Base-by-base conservation (phyloP, 2,888 invertebrate species). In the Cactoblastis cactorum region DNA sequence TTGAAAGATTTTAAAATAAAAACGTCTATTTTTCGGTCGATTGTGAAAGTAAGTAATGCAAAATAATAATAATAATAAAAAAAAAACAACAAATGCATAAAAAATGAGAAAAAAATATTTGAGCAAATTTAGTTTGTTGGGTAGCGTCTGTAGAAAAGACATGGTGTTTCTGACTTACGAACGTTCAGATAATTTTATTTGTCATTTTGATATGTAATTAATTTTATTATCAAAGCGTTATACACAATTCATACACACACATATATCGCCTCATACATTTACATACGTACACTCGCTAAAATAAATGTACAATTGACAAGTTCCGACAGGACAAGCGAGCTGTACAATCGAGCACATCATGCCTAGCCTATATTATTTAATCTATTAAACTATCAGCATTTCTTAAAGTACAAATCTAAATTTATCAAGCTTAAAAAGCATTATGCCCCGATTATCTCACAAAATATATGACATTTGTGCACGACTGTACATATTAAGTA, bases 161-260 rank as follows among this genome's bases (percentile, higher is more conserved):
- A 73, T 74, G 67, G 54, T 50, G 49, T 51, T 54, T 45, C 33
- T 28, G 28, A 43, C 28, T 49, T 43, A 55, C 52, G 28, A 28
- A 41, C 47, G 45, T 59, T 57, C 54, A 56, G 62, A 65, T 70
- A 65, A 70, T 84, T n/a, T 43, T 84, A 86, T 86, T 86, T 88
- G 86, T 87, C 86, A 69, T 67, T 65, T 66, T 87, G 87, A 88
- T 87, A 88, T 88, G 87, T 86, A 71, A 62, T 69, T 74, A 37
- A 65, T 61, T n/a, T n/a, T 55, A 49, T 49, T 49, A 49, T 71
- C 61, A 61, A 80, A 81, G 74, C 76, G 70, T 69, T 62, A 62
- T 62, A 56, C 37, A 37, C 37, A 37, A 62, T 62, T 56, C 28
- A 28, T 28, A 28, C 54, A 58, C 53, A 28, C 54, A 58, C 53